A percentile compares a stretch with the other conserved stretches of the same genome.
Conservation (phyloP, 2,113 vertebrate species). For the Isichthys henryi region DNA sequence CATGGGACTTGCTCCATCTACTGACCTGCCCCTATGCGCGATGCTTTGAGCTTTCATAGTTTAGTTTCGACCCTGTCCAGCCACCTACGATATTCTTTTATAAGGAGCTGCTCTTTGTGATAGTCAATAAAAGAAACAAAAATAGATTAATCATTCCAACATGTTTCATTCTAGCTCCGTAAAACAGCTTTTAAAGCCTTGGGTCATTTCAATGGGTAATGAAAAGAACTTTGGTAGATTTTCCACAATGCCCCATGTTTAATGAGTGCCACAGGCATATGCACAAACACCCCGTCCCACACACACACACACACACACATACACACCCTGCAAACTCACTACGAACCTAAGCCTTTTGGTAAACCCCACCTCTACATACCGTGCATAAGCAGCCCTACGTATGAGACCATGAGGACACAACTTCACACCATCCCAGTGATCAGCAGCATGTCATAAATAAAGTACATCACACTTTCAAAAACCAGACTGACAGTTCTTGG, state of each 20-base stretch:
- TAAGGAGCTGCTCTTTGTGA: background rate
- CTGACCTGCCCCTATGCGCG: background rate
- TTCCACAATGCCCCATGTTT: background rate
- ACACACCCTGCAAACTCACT: background rate
- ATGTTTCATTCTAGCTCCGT: background rate
- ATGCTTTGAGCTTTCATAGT: background rate
- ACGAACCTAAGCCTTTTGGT: background rate
- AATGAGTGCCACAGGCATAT: background rate
- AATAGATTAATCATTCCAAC: conserved; percentile 6
- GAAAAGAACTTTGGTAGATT: conserved; percentile 14
- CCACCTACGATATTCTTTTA: background rate
- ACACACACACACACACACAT: background rate
- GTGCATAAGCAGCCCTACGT: background rate
- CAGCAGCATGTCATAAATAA: background rate
- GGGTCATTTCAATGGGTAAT: background rate
- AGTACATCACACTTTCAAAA: background rate
- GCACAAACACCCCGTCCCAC: background rate
- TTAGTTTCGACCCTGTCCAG: background rate
- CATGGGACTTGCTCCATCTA: background rate
- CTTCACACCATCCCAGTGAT: background rate
- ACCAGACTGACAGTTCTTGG: background rate
- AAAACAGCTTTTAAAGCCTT: conserved; percentile 10
- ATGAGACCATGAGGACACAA: background rate
- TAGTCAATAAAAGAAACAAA: conserved; percentile 9
- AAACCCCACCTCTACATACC: background rate